Percentiles rank a stretch among this genome's conserved stretches.
These are phyloP conservation scores for Linnaemya vulpina DNA, from an alignment of 2,888 invertebrate genomes.

Conservation along the genomic window DNA sequence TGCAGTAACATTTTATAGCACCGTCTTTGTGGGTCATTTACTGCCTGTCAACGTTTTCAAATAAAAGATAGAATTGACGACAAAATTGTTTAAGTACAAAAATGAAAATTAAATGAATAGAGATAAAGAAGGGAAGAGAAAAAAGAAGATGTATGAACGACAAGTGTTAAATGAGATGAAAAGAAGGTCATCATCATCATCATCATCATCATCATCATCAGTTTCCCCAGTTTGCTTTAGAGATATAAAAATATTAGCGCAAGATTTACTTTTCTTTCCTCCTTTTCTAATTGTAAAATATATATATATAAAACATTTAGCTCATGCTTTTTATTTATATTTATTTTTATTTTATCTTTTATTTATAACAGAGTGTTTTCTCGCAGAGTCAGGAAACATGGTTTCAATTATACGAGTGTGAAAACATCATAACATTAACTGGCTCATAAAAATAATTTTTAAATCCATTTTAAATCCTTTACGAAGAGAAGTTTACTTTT, in stretches of 20 bases:
- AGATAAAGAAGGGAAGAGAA: not conserved
- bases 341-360: too few relatives aligned
- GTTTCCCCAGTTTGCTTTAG: not conserved
- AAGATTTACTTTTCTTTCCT: not conserved
- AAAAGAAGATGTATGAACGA: not conserved
- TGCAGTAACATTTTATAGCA: constrained; percentile 36
- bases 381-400: not conserved
- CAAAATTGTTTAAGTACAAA: constrained; percentile 54
- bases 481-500: too few relatives aligned
- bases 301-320: not conserved
- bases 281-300: not conserved
- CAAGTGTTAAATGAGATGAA: constrained; percentile 62
- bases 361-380: not conserved
- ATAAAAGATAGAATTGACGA: constrained; percentile 64
- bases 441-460: too few relatives aligned
- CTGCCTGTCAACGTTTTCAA: constrained; percentile 61
- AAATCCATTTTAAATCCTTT: too few relatives aligned
- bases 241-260: not conserved
- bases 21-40: constrained; percentile 71
- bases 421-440: not conserved
- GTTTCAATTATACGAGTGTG: not conserved
- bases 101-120: constrained; percentile 38
- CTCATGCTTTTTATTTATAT: not conserved
- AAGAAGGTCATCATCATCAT: constrained; percentile 53
- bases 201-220: not conserved